Conservation (phyloP, 2,113 vertebrate genomes). For the Rhinopomastus cyanomelas region DNA sequence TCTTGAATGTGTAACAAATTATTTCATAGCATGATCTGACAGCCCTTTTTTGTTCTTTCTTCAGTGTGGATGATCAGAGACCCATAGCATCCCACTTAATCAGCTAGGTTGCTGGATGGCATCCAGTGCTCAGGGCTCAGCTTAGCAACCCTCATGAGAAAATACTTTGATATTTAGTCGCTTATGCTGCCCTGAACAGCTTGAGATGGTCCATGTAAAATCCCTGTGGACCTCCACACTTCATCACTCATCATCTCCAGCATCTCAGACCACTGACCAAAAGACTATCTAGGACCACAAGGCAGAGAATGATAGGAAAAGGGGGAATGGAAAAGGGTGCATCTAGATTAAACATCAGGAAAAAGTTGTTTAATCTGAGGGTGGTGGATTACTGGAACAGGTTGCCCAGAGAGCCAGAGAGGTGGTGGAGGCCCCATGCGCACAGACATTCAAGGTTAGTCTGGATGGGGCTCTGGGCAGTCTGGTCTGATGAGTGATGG, state of each 20-base stretch:
- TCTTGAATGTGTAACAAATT: not conserved
- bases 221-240: fast-evolving
- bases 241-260: not conserved
- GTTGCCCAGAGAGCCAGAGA: too few relatives aligned
- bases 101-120: not conserved
- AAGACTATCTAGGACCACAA: not conserved
- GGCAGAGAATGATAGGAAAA: too few relatives aligned
- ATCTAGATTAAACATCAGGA: too few relatives aligned
- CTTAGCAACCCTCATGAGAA: not conserved
- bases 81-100: not conserved
- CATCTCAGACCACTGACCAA: not conserved
- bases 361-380: too few relatives aligned
- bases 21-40: not conserved
- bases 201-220: fast-evolving
- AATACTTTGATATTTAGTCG: not conserved
- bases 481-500: too few relatives aligned
- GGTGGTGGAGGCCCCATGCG: too few relatives aligned
- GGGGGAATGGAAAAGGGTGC: too few relatives aligned
- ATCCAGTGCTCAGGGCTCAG: not conserved
- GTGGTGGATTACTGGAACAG: too few relatives aligned
- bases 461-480: too few relatives aligned
- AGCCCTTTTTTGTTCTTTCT: not conserved
- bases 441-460: too few relatives aligned
- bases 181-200: not conserved
- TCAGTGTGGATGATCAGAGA: not conserved